Evolutionary conservation across 2,888 invertebrate genomes (phyloP).

Genomic region (Argynnis bischoffii): DNA sequence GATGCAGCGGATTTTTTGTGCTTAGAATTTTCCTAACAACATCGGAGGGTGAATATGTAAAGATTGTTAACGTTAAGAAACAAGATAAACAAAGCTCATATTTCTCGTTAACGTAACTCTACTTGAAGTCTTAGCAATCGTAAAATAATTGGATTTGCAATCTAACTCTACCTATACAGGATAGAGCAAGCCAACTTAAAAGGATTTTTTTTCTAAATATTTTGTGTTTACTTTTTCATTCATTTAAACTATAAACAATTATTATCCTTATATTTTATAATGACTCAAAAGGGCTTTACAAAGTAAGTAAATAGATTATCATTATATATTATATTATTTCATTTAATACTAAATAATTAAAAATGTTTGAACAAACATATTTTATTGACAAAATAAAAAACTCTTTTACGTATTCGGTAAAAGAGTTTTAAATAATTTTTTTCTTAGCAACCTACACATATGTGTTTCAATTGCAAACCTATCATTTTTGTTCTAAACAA

Average conservation of each 20-base stretch:
- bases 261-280: too few species aligned
- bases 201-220: neutral
- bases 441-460: too few species aligned
- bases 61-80: conserved; percentile 18
- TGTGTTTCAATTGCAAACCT: too few species aligned
- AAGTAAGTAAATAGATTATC: too few species aligned
- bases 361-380: too few species aligned
- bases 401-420: too few species aligned
- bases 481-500: too few species aligned
- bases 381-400: too few species aligned
- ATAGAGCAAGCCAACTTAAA: neutral
- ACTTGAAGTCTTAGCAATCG: conserved; percentile 14
- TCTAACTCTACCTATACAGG: conserved; percentile 6
- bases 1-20: conserved; percentile 37
- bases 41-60: conserved; percentile 26
- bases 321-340: too few species aligned
- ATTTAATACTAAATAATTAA: too few species aligned
- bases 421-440: too few species aligned
- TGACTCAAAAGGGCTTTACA: too few species aligned
- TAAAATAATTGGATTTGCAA: conserved; percentile 16
- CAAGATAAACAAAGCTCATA: conserved; percentile 13
- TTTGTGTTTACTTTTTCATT: neutral
- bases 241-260: neutral
- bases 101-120: conserved; percentile 14
- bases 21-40: conserved; percentile 34